Evolutionary conservation across 2,888 invertebrate species (phyloP), one percentile per base, ranked within the genome.

Genomic region (Sarcophaga subvicina): DNA sequence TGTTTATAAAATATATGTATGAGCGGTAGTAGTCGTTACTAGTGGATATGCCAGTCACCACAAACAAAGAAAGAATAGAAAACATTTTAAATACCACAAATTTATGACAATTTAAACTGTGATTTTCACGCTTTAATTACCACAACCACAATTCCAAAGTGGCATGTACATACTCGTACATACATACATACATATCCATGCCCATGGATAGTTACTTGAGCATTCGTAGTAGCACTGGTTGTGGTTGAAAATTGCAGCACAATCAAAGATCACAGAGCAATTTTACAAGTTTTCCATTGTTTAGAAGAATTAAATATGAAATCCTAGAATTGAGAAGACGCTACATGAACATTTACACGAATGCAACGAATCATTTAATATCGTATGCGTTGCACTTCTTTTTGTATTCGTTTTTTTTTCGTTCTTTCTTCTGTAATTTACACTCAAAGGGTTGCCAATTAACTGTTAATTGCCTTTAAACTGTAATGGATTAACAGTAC

Each of bases 111-210:
- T 91, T 92, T 92, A 91, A 92, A 91, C 90, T 90, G 90, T 89
- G 90, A 92, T 92, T 91, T 92, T 91, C 91, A 90, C 92, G 92
- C 92, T 92, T 92, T 92, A 92, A 92, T 92, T 92, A 91, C 90
- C 83, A 80, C 83, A 80, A 82, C 80, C 76, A 66, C 80, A 83
- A 72, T 78, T 69, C 63, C 45, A 83, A 75, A 73, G 54, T 75
- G 78, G 75, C 80, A 86, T 83, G 20, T 20, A 20, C 49, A 67
- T 72, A 54, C 12, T 25, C 37, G n/a, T 37, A 37, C 37, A 37
- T 37, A 37, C 37, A 37, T 37, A 8, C 37, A 8, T 37, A 37
- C 37, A 10, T 66, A 37, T 14, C 17, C 11, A 47, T 27, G 11
- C 14, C 54, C 22, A 37, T 54, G 54, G 54, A 54, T 11, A 14